Evolutionary conservation across 2,113 vertebrate genomes (phyloP), one percentile per base, ranked within the genome.

Genomic region (Glaucidium brasilianum): DNA sequence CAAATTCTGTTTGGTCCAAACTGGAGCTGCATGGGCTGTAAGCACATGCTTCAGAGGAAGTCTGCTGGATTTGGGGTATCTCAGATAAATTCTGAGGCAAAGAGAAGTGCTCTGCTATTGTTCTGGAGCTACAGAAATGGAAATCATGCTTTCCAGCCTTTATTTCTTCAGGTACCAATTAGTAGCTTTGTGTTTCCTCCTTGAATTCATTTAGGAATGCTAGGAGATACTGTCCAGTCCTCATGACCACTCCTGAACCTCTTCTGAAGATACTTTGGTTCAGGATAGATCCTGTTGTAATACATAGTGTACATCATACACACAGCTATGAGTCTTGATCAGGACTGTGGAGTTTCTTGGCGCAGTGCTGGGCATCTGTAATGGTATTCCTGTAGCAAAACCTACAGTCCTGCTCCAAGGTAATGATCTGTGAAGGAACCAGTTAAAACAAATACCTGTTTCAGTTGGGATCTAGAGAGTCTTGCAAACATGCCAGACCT

Each of bases 341-440:
- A 0, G 0, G 21, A 19, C 56, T 0, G 0, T 43, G 43, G 55
- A 8, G 62, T 71, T 78, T 58, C 69, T 75, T 93, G 87, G 74
- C 0, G 0, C 1, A 0, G 32, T 34, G 58, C 59, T 94, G 87
- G 79, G 60, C 39, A 37, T n/a, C 39, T 49, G 49, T 39, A 69
- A 18, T 1, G 15, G 66, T 87, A 85, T 79, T 93, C 68, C 89
- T 88, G 73, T 90, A 94, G 63, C 84, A 60, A 52, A 52, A 41
- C 72, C 50, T 5, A 20, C 41, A 80, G 41, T 96, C 92, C 82
- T 47, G 5, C 84, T 90, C 81, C 2, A 0, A 75, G 79, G 63
- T 93, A 97, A 96, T n/a, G 90, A 88, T 90, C 94, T 97, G 92
- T 2, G 8, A 78, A 96, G 63, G 84, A 95, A 96, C 95, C 93